Base-by-base conservation (phyloP, 2,888 invertebrate genomes). In the Netelia melanura region DNA sequence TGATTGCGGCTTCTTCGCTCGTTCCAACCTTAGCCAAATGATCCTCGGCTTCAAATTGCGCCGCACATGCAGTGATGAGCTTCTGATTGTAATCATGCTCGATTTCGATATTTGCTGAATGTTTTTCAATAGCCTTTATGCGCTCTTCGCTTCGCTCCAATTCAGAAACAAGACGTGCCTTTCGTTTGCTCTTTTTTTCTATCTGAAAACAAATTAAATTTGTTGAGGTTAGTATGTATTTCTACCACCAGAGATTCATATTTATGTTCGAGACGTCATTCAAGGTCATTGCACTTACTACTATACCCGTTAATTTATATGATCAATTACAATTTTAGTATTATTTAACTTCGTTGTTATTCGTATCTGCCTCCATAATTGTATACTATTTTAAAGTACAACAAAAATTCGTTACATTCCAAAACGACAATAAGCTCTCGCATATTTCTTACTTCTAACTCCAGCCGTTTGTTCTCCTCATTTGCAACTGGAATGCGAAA, bases 401-500 rank as follows among this genome's bases (percentile, higher is more conserved):
- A 25, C 3, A 38, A 11, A 30, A 25, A 67, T n/a, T 61, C 3
- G 61, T 54, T 25, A 65, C 43, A 23, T 30, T 14, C 10, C 9
- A 30, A 62, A 67, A 44, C 30, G 17, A 38, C 9, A 23, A 78
- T 44, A 30, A 23, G 25, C 30, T 17, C 43, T 44, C 9, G 1
- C 10, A 61, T 52, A 38, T 30, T 56, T 30, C 58, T 88, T 93
- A 96, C 94, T 93, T 95, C 94, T 82, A 94, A 92, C 90, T 96
- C 95, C 43, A 96, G 91, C 54, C 89, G 91, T 89, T 94, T 94
- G 91, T 98, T 98, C 90, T 96, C 96, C 62, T 95, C 95, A 94
- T 97, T 97, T 0, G 98, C 97, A 85, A 98, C 95, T 2, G 98
- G 98, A 88, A 97, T 95, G 90, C 96, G 96, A 83, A 97, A 97